Evolutionary conservation across 2,888 invertebrate genomes (phyloP).

Genomic region (Gymnocheta viridis): DNA sequence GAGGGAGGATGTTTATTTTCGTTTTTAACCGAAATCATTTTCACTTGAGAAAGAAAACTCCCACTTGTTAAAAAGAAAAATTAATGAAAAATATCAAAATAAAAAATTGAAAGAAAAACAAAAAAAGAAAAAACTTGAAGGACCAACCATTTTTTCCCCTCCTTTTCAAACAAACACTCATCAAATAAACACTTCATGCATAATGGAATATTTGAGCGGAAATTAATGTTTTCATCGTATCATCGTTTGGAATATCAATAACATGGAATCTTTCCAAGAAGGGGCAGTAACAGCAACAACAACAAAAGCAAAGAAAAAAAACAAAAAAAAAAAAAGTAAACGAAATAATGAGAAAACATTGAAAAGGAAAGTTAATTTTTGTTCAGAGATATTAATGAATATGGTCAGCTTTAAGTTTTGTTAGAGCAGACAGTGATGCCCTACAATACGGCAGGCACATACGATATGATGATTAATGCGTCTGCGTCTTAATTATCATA

Average conservation of each 20-base stretch:
- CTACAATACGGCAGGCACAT: background rate
- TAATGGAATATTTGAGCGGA: conserved; percentile 66
- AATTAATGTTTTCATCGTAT: conserved; percentile 68
- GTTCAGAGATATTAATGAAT: background rate
- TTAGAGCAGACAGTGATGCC: background rate
- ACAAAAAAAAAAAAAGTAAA: background rate
- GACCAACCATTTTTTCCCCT: background rate
- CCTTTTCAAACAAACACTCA: conserved; percentile 6
- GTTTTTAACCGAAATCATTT: conserved; percentile 36
- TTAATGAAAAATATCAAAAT: conserved; percentile 38
- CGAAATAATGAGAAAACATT: background rate
- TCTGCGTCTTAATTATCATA: too few species aligned
- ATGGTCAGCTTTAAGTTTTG: background rate
- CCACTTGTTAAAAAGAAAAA: conserved; percentile 42
- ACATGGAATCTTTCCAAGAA: conserved; percentile 55
- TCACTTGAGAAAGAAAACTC: conserved; percentile 23
- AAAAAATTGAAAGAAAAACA: background rate
- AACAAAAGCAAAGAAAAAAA: conserved; percentile 1
- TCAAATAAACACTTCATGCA: conserved; percentile 31
- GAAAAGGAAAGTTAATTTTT: background rate
- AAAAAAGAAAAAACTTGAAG: background rate
- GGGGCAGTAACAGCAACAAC: too few species aligned
- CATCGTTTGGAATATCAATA: conserved; percentile 63
- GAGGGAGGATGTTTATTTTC: background rate
- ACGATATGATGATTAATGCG: too few species aligned